Conservation (phyloP, 2,113 vertebrate genomes). For the Mesocricetus auratus region DNA sequence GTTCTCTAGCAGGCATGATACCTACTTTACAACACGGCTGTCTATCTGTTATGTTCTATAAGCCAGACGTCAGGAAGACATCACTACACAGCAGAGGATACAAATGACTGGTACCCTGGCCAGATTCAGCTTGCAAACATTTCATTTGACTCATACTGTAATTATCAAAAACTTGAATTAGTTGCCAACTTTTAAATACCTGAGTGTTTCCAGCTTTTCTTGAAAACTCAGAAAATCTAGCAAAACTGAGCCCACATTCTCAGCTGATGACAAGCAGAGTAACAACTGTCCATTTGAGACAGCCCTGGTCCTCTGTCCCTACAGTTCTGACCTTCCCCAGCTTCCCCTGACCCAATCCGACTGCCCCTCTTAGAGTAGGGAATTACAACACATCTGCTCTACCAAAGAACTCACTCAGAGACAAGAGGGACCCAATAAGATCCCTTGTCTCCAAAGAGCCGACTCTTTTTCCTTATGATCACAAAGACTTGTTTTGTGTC, state of each 20-base stretch:
- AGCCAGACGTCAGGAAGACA: background rate
- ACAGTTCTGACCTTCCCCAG: background rate
- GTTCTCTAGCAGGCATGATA: background rate
- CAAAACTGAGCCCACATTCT: slow-evolving; percentile 36
- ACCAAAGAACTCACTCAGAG: background rate
- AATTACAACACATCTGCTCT: background rate
- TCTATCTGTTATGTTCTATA: background rate
- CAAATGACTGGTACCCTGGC: background rate
- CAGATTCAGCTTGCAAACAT: background rate
- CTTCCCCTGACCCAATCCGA: background rate
- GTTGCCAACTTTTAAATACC: slow-evolving; percentile 68
- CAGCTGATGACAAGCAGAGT: background rate
- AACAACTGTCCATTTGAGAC: background rate
- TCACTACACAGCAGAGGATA: background rate
- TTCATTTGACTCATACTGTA: slow-evolving; percentile 41
- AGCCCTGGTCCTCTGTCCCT: background rate
- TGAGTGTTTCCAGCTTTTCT: slow-evolving; percentile 62
- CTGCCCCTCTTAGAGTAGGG: background rate
- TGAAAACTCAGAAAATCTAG: slow-evolving; percentile 74
- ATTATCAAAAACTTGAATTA: slow-evolving; percentile 63
- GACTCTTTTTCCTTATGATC: background rate
- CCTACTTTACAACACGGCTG: background rate
- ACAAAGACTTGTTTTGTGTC: background rate
- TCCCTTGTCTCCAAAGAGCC: background rate
- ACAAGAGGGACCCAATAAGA: background rate